Conservation (phyloP, 2,113 vertebrate species). For the Saccopteryx bilineata region DNA sequence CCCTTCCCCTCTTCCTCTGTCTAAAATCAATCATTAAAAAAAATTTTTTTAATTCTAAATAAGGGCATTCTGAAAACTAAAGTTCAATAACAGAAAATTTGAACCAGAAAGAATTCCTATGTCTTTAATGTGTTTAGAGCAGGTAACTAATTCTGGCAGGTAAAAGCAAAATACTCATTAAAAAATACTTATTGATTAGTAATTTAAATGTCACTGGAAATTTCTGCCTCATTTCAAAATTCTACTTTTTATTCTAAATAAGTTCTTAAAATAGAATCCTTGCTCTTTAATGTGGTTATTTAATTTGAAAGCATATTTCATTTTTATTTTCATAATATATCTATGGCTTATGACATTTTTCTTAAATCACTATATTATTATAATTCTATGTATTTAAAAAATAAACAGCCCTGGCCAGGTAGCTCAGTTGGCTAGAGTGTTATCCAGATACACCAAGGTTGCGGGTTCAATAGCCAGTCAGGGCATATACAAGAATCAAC, state of each 20-base stretch:
- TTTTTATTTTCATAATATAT: conserved; percentile 47
- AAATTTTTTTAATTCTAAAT: not conserved
- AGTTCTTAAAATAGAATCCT: conserved; percentile 59
- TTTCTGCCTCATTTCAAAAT: conserved; percentile 53
- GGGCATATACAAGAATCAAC: too few species aligned
- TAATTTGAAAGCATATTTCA: conserved; percentile 61
- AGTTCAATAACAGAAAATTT: conserved; percentile 58
- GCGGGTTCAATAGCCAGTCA: too few species aligned
- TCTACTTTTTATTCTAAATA: conserved; percentile 55
- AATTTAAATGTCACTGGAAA: conserved; percentile 60
- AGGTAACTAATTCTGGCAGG: conserved; percentile 57
- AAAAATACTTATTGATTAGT: conserved; percentile 57
- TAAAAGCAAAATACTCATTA: conserved; percentile 18
- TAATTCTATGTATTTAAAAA: conserved; percentile 61
- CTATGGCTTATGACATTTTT: conserved; percentile 43
- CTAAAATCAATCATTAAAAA: too few species aligned
- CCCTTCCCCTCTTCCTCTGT: too few species aligned
- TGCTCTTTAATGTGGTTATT: conserved; percentile 54
- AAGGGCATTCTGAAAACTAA: conserved; percentile 53
- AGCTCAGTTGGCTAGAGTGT: too few species aligned
- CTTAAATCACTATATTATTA: conserved; percentile 43
- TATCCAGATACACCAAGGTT: too few species aligned
- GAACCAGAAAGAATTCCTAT: not conserved
- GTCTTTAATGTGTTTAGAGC: conserved; percentile 34
- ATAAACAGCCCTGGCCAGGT: not conserved